A percentile compares a stretch with the other conserved stretches of the same genome.
Evolutionary conservation across 2,888 invertebrate genomes (phyloP).

Genomic region (Drosophila gaucha): DNA sequence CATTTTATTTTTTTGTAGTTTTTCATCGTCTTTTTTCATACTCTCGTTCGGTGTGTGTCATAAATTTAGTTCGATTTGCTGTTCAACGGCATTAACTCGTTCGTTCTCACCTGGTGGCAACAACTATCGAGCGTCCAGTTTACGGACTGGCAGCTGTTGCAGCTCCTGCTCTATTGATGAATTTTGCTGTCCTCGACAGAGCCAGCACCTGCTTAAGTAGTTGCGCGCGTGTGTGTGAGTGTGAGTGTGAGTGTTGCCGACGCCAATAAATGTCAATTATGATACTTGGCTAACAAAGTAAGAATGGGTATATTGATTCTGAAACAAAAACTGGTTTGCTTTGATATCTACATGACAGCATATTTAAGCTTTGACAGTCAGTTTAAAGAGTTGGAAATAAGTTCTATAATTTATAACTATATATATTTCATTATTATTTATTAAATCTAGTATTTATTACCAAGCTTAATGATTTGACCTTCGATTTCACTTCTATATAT

Average conservation of each 20-base stretch:
- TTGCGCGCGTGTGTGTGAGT: conserved; percentile 21
- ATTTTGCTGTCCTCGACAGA: conserved; percentile 25
- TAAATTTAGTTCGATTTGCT: conserved; percentile 81
- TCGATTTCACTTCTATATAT: too few relatives aligned
- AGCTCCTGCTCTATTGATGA: conserved; percentile 36
- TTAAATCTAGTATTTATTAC: too few relatives aligned
- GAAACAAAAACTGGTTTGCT: neutral
- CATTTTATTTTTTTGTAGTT: conserved; percentile 29
- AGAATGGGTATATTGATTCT: neutral
- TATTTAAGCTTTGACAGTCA: too few relatives aligned
- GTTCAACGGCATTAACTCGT: conserved; percentile 73
- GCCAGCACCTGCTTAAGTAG: conserved; percentile 55
- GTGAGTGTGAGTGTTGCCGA: conserved; percentile 25
- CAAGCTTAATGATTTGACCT: too few relatives aligned
- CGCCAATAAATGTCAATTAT: conserved; percentile 68
- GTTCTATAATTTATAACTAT: too few relatives aligned
- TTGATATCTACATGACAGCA: too few relatives aligned
- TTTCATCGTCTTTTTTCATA: conserved; percentile 29
- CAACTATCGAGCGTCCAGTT: conserved; percentile 27
- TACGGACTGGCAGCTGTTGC: conserved; percentile 1
- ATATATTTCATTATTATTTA: too few relatives aligned
- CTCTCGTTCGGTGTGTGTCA: conserved; percentile 59
- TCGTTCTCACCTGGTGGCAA: conserved; percentile 22
- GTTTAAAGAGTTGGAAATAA: too few relatives aligned
- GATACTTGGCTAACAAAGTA: neutral